Base-by-base conservation (phyloP, 2,797 vertebrate species). In the Rhinoraja longicauda region DNA sequence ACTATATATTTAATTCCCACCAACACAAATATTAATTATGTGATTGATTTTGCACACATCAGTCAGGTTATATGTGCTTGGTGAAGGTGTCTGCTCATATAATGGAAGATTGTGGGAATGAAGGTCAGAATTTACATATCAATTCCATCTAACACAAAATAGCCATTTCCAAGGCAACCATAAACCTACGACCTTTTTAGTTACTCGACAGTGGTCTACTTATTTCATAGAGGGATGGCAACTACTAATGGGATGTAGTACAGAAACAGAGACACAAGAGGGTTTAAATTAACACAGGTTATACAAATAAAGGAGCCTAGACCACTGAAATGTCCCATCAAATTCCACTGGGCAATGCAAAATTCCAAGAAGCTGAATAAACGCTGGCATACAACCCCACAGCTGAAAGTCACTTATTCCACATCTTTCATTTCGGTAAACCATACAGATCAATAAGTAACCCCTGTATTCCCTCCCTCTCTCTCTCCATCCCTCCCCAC, bases 121-220 rank as follows among this genome's bases (percentile, higher is more conserved):
- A 93, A 81, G 76, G 92, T 93, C 76, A 93, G 76, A 93, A 93
- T 93, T 79, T 93, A 81, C 92, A 79, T 78, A 62, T 67, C 76
- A 93, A 93, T 93, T 93, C 92, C 12, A 67, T 93, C 92, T 67
- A 64, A 93, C 59, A 79, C 32, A 93, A 93, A 93, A 79, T 64
- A 79, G 76, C 75, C n/a, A 90, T 90, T 90, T 90, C 88, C 64
- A 90, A 90, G 88, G 88, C 59, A 90, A 93, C 72, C 29, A 32
- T 36, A 79, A 93, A 93, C 92, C 76, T 81, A 24, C 10, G 9
- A 81, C 19, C 92, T 81, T 79, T 93, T 93, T 93, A 93, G 29
- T 36, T 36, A 67, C 17, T 79, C 17, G 53, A 67, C 13, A 39
- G 24, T 73, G 67, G 90, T 72, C 90, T 26, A 73, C 70, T 92